Evolutionary conservation across 1,140 invertebrate species (phyloP).

Genomic region (Coptotermes formosanus): DNA sequence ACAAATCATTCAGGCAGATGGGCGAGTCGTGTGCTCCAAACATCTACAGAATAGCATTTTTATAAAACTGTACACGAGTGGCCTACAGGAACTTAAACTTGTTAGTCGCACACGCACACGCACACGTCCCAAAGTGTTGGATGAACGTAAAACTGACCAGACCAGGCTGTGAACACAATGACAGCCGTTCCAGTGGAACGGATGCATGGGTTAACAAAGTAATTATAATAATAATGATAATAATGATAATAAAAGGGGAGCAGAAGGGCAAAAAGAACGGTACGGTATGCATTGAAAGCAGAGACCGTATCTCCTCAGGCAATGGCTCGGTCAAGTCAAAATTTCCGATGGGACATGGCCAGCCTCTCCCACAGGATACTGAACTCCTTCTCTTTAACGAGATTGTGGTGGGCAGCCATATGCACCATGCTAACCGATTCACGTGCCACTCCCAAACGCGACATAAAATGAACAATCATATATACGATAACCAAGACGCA

Average conservation of each 20-base stretch:
- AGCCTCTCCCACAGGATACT: background rate
- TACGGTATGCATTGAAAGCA: background rate
- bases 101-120: slow-evolving; percentile 7
- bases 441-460: slow-evolving; percentile 2
- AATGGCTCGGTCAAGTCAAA: background rate
- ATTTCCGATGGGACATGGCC: background rate
- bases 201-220: background rate
- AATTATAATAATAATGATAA: background rate
- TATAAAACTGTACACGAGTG: slow-evolving; percentile 32
- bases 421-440: background rate
- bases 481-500: slow-evolving; percentile 20
- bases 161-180: slow-evolving; percentile 1
- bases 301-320: background rate
- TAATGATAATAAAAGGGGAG: background rate
- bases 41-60: slow-evolving; percentile 25
- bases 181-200: background rate
- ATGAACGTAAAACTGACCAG: slow-evolving; percentile 30
- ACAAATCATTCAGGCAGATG: background rate
- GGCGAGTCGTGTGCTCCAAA: slow-evolving; percentile 21
- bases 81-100: slow-evolving; percentile 30
- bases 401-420: background rate
- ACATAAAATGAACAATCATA: slow-evolving; percentile 27
- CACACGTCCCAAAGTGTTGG: slow-evolving; percentile 16
- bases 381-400: background rate
- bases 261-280: background rate